A percentile compares a stretch with the other conserved stretches of the same genome.
These are phyloP conservation scores for Fabriciana adippe DNA, from an alignment of 2,888 invertebrate species.

Conservation along the genomic window DNA sequence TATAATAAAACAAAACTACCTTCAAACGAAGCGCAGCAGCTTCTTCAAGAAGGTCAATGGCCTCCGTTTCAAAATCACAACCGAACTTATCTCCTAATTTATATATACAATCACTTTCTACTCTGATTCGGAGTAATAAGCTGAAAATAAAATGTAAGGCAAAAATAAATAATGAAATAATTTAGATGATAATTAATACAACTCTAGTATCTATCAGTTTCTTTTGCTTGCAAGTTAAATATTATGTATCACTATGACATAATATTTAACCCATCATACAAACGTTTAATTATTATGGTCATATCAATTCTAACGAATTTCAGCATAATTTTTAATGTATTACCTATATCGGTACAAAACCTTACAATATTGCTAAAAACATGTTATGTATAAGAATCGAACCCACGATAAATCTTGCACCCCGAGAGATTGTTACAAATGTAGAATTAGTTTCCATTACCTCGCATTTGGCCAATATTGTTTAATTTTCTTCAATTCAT, in stretches of 20 bases:
- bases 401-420: background rate
- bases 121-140: conserved; percentile 48
- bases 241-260: no score
- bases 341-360: no score
- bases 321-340: no score
- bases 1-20: conserved; percentile 39
- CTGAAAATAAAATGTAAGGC: conserved; percentile 26
- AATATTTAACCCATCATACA: no score
- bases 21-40: conserved; percentile 49
- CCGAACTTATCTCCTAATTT: conserved; percentile 53
- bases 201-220: background rate
- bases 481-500: conserved; percentile 48
- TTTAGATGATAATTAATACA: background rate
- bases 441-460: conserved; percentile 36
- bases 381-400: no score
- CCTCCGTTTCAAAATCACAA: conserved; percentile 53
- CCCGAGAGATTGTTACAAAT: background rate
- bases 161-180: background rate
- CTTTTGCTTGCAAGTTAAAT: no score
- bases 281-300: no score
- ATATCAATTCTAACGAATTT: no score
- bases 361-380: no score
- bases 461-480: conserved; percentile 51
- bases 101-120: conserved; percentile 48
- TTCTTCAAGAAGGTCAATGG: conserved; percentile 49